Conservation (phyloP, 2,797 vertebrate species). For the Acanthopagrus latus region DNA sequence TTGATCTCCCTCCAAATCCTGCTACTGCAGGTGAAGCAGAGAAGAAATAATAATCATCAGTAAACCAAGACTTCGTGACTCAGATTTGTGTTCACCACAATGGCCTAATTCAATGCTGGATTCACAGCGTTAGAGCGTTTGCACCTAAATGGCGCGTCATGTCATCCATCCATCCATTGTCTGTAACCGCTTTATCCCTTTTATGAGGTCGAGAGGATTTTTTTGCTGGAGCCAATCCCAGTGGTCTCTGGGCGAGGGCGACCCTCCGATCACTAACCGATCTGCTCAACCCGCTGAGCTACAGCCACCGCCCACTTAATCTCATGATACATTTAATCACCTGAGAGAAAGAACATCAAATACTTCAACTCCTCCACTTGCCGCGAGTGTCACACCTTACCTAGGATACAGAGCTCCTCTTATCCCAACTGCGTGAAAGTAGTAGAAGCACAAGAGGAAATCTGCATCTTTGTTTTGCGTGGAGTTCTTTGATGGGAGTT, state of each 20-base stretch:
- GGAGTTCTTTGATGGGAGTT: too few relatives aligned
- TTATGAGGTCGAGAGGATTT: too few relatives aligned
- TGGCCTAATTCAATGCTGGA: not conserved
- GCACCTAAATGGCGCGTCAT: not conserved
- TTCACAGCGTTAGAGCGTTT: not conserved
- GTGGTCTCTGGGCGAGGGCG: too few relatives aligned
- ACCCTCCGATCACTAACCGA: too few relatives aligned
- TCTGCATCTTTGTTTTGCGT: too few relatives aligned
- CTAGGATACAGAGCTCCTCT: not conserved
- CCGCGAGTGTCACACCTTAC: not conserved
- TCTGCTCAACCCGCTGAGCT: too few relatives aligned
- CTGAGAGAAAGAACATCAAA: conserved; percentile 2
- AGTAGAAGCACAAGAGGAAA: too few relatives aligned
- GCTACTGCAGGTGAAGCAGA: not conserved
- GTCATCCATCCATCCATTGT: too few relatives aligned
- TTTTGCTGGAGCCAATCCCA: too few relatives aligned
- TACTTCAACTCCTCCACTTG: not conserved
- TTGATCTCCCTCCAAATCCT: not conserved
- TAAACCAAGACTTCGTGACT: conserved; percentile 2
- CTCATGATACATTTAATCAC: not conserved
- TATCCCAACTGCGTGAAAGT: not conserved
- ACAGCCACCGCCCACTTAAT: too few relatives aligned
- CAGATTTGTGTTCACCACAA: not conserved
- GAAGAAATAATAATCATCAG: not conserved
- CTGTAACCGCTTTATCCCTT: too few relatives aligned